phyloP scores from a whole-genome alignment of 2,113 vertebrate species.

The Mesembrinibis cayennensis region DNA sequence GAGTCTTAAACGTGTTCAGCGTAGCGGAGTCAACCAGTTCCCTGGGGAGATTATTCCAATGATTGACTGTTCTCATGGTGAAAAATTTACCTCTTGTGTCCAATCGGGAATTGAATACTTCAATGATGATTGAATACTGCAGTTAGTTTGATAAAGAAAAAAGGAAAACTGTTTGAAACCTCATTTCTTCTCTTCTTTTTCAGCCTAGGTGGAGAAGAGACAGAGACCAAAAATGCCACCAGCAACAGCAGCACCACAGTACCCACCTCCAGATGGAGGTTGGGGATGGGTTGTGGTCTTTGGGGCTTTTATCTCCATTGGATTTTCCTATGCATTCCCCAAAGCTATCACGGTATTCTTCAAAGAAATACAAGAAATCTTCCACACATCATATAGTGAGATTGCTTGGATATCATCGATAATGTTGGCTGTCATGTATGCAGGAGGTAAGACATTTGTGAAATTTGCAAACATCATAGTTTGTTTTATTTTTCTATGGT shows the following conservation, averaged over 20 bases:
- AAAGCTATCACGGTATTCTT: constrained; percentile 97
- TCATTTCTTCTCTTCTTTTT: constrained; percentile 16
- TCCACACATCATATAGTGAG: constrained; percentile 86
- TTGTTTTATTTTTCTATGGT: background rate
- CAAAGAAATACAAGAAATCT: constrained; percentile 95
- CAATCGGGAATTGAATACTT: too few species aligned
- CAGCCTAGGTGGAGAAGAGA: constrained; percentile 35
- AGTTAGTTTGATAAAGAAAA: background rate
- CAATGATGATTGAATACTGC: background rate
- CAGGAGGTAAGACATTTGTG: constrained; percentile 84
- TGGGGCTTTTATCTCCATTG: constrained; percentile 92
- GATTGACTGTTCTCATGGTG: too few species aligned
- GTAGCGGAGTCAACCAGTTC: too few species aligned
- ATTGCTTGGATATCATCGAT: constrained; percentile 97
- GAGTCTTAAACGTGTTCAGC: too few species aligned
- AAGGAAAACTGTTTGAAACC: background rate
- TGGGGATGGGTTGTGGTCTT: constrained; percentile 96
- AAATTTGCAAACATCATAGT: background rate
- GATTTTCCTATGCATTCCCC: constrained; percentile 96
- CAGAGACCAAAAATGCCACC: constrained; percentile 80
- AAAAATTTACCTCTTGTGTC: too few species aligned
- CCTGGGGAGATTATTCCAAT: too few species aligned
- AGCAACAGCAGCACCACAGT: background rate
- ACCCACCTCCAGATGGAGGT: constrained; percentile 90
- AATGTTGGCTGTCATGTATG: constrained; percentile 99